Evolutionary conservation across 2,888 invertebrate genomes (phyloP).

Genomic region (Bedellia somnulentella): DNA sequence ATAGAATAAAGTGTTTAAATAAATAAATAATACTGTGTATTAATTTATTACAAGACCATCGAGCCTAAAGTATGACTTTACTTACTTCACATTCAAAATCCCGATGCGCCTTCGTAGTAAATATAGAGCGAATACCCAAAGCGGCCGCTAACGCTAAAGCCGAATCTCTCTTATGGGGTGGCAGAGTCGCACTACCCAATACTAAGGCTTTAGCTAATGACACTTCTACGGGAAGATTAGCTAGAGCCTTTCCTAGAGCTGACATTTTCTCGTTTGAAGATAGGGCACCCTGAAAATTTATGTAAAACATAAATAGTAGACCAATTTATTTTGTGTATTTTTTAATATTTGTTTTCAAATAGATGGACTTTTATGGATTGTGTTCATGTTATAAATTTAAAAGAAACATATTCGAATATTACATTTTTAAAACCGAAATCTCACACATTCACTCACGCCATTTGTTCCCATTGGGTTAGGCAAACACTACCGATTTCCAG

Average conservation of each 20-base stretch:
- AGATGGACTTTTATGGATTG: conserved; percentile 1
- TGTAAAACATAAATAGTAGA: not conserved
- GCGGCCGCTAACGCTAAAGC: conserved; percentile 89
- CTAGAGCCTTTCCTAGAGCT: conserved; percentile 80
- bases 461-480: no score
- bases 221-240: conserved; percentile 92
- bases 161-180: conserved; percentile 70
- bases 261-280: conserved; percentile 81
- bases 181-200: conserved; percentile 85
- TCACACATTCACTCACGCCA: no score
- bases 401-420: no score
- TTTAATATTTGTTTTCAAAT: not conserved
- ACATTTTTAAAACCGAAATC: no score
- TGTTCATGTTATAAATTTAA: no score
- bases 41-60: no score
- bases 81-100: conserved; percentile 80
- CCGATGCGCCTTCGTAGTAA: conserved; percentile 85
- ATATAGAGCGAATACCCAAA: conserved; percentile 90
- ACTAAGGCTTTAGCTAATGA: conserved; percentile 94
- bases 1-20: no score
- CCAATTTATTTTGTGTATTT: not conserved
- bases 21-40: no score
- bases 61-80: no score
- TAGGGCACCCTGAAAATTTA: conserved; percentile 72
- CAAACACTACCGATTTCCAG: no score